Evolutionary conservation across 2,797 vertebrate species (phyloP).

Genomic region (Champsocephalus gunnari): DNA sequence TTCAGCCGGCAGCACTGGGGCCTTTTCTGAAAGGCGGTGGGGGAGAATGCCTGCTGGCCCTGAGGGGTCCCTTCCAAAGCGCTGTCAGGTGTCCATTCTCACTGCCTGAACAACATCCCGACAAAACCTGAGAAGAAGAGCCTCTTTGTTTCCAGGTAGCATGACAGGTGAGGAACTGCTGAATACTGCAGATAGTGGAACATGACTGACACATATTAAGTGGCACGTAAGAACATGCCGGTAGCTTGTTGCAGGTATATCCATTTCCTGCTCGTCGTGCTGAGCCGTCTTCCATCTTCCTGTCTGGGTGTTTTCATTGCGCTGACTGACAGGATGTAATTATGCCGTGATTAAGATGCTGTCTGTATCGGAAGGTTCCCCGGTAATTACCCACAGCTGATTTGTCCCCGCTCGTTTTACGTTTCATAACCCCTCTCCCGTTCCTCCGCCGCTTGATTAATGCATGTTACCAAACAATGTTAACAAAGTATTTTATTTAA

Average conservation of each 20-base stretch:
- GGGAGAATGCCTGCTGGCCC: constrained; percentile 21
- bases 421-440: constrained; percentile 51
- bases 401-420: constrained; percentile 43
- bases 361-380: constrained; percentile 65
- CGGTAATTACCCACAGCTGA: constrained; percentile 65
- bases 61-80: constrained; percentile 32
- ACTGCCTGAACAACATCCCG: constrained; percentile 34
- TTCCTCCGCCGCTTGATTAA: constrained; percentile 50
- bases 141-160: constrained; percentile 55
- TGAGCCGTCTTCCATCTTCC: constrained; percentile 70
- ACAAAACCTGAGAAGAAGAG: constrained; percentile 46
- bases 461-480: constrained; percentile 64
- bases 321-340: constrained; percentile 82
- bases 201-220: constrained; percentile 56
- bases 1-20: constrained; percentile 16
- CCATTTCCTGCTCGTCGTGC: constrained; percentile 73
- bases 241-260: constrained; percentile 62
- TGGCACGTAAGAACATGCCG: constrained; percentile 56
- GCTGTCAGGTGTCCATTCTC: constrained; percentile 45
- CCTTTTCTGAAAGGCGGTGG: constrained; percentile 13
- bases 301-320: constrained; percentile 73
- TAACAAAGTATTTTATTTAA: constrained; percentile 59
- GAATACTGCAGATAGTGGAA: constrained; percentile 36
- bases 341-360: constrained; percentile 79
- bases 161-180: constrained; percentile 28